phyloP scores from a whole-genome alignment of 2,888 invertebrate genomes.

The Aelia acuminata region DNA sequence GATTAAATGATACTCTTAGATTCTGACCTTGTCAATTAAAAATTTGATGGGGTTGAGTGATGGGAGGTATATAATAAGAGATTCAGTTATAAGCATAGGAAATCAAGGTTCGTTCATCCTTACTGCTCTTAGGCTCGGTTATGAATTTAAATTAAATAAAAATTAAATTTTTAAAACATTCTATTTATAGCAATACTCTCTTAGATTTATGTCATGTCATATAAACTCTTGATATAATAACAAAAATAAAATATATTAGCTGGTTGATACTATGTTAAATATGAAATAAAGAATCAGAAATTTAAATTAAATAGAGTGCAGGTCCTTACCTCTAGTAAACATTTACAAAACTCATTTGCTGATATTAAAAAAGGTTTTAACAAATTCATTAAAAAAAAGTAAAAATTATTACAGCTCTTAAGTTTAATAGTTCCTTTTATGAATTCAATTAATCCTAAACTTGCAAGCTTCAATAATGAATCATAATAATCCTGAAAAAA shows the following conservation, averaged over 20 bases:
- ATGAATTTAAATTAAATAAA: too few relatives aligned
- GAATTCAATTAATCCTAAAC: slow-evolving; percentile 68
- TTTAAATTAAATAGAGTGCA: slow-evolving; percentile 53
- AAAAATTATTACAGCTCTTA: slow-evolving; percentile 71
- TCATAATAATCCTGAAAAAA: slow-evolving; percentile 71
- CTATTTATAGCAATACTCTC: neutral
- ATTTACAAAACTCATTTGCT: slow-evolving; percentile 72
- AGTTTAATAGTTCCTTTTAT: slow-evolving; percentile 68
- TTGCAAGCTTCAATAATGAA: slow-evolving; percentile 69
- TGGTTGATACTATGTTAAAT: neutral
- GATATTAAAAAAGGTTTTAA: slow-evolving; percentile 77
- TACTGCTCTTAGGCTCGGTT: too few relatives aligned
- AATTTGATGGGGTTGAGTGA: too few relatives aligned
- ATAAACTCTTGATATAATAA: too few relatives aligned
- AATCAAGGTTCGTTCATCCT: too few relatives aligned
- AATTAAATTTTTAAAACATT: neutral
- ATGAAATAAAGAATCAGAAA: too few relatives aligned
- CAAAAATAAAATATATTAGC: neutral
- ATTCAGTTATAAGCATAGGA: too few relatives aligned
- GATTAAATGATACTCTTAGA: too few relatives aligned
- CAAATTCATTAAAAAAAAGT: slow-evolving; percentile 74
- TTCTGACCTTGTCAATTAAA: too few relatives aligned
- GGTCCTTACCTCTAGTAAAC: slow-evolving; percentile 72
- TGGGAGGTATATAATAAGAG: too few relatives aligned
- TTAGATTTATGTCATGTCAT: too few relatives aligned